phyloP scores from a whole-genome alignment of 1,140 invertebrate species.

The Plodia interpunctella region DNA sequence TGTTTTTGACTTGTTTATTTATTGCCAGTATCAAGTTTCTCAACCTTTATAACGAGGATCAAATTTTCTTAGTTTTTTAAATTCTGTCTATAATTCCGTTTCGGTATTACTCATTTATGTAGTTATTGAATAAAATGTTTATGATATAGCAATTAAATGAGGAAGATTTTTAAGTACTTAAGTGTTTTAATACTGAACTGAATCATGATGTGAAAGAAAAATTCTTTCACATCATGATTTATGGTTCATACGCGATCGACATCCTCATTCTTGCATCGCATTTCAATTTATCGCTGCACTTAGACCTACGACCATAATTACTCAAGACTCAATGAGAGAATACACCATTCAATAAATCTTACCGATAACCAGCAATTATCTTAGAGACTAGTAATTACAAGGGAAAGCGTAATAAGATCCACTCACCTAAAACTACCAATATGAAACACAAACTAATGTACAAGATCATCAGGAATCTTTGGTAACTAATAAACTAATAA shows the following conservation, averaged over 20 bases:
- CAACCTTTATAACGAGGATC: no score
- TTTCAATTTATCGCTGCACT: constrained; percentile 22
- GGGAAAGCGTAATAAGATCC: constrained; percentile 5
- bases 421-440: constrained; percentile 75
- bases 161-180: background rate
- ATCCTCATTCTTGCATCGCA: constrained; percentile 15
- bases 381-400: constrained; percentile 10
- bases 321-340: constrained; percentile 18
- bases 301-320: constrained; percentile 24
- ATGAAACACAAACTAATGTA: constrained; percentile 76
- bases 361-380: constrained; percentile 20
- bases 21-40: background rate
- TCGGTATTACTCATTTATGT: no score
- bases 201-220: background rate
- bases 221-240: constrained; percentile 10
- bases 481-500: constrained; percentile 73
- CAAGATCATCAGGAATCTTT: constrained; percentile 76
- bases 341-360: constrained; percentile 17
- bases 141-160: no score
- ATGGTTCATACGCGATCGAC: background rate
- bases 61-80: no score
- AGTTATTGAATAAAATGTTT: no score
- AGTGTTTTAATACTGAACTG: background rate
- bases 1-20: background rate
- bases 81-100: no score